Base-by-base conservation (phyloP, 1,140 invertebrate genomes). In the Parapsyche elsis region DNA sequence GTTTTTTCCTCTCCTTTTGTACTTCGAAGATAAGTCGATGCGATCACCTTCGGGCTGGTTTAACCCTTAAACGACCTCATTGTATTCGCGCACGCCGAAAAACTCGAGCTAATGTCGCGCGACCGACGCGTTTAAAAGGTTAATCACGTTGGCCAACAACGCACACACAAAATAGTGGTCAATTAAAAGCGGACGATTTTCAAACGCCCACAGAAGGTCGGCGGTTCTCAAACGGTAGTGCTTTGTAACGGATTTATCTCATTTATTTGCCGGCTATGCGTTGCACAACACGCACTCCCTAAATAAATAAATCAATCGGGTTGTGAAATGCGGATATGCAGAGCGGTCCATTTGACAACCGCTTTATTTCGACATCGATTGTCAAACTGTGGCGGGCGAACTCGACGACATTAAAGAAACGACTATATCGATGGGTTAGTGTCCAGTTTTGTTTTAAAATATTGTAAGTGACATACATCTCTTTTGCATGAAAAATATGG, bases 1-100 rank as follows among this genome's bases (percentile, higher is more conserved):
- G 49, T 53, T 12, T 30, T 45, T 78, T 78, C 59, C 70, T 46
- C 70, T 70, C 45, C 16, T 26, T 78, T 77, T 77, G 71, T 73
- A 73, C 71, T 53, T 46, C 44, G 38, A 67, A 24, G 64, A 67
- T 67, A 67, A 67, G 64, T 67, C 64, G 64, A 67, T 67, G 64
- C 64, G 64, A 67, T 67, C 64, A 67, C 64, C 64, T 67, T 67
- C 24, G 64, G 23, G 64, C 21, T 14, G 64, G 9, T 23, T 26
- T 23, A 67, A 67, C 64, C 64, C 64, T 67, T 23, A 67, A 67
- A 67, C 24, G 64, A 67, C 64, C 64, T 67, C 21, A 24, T 67
- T 67, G 21, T 30, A 23, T 30, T 24, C 24, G 24, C 24, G 26
- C 12, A 67, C 64, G 49, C 16, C 49, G 49, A 53, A 16, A n/a